Evolutionary conservation across 2,888 invertebrate genomes (phyloP).

Genomic region (Drosophila nr. medialis): DNA sequence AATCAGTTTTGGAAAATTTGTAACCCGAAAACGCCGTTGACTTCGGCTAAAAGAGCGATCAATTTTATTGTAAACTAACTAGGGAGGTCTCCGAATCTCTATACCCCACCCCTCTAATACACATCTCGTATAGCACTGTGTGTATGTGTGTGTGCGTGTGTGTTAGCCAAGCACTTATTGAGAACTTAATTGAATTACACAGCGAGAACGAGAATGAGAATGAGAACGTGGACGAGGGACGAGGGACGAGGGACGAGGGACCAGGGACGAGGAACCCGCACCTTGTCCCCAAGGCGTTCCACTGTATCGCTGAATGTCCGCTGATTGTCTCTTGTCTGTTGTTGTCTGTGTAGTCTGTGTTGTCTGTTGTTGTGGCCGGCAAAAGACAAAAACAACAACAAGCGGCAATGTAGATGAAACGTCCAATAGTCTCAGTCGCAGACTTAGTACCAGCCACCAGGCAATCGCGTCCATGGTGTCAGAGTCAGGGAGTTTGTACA

Average conservation of each 20-base stretch:
- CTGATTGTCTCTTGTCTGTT: conserved; percentile 39
- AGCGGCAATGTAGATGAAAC: conserved; percentile 54
- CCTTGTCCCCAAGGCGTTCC: conserved; percentile 65
- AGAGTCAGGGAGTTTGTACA: conserved; percentile 11
- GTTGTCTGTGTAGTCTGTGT: conserved; percentile 19
- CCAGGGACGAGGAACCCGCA: conserved; percentile 45
- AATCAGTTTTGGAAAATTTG: conserved; percentile 80
- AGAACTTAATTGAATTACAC: conserved; percentile 78
- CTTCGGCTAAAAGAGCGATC: conserved; percentile 72
- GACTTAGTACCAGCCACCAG: conserved; percentile 30
- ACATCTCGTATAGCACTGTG: conserved; percentile 16
- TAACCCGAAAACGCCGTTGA: conserved; percentile 57
- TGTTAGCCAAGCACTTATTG: conserved; percentile 67
- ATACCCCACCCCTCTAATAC: conserved; percentile 29
- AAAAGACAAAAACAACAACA: conserved; percentile 54
- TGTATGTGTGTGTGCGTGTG: conserved; percentile 30
- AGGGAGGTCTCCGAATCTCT: conserved; percentile 56
- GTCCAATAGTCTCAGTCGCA: conserved; percentile 22
- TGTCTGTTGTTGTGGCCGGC: conserved; percentile 53
- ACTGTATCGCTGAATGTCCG: conserved; percentile 28
- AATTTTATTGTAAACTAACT: conserved; percentile 70
- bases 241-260: conserved; percentile 16
- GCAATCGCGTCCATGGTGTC: conserved; percentile 28
- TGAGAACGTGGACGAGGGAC: conserved; percentile 9
- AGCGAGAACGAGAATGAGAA: conserved; percentile 26